phyloP scores from a whole-genome alignment of 1,140 invertebrate species.

The Aphis craccivora region DNA sequence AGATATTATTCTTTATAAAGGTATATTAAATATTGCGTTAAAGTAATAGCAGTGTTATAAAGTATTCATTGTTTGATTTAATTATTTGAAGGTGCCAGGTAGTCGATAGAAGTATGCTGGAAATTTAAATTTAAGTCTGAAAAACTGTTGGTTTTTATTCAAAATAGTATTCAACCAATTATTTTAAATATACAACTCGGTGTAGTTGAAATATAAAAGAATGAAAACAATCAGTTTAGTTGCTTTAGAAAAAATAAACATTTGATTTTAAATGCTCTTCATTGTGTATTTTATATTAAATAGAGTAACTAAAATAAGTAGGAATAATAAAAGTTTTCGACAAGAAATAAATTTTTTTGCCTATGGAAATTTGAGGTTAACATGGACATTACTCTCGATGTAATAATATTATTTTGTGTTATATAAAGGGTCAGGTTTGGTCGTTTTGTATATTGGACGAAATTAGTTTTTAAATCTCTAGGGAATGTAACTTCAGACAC shows the following conservation, averaged over 20 bases:
- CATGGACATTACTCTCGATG: background rate
- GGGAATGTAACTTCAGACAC: background rate
- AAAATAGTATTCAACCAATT: background rate
- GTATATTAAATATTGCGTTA: no score
- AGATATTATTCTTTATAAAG: no score
- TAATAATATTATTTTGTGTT: constrained; percentile 1
- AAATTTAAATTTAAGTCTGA: background rate
- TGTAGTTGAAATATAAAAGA: background rate
- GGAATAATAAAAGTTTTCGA: background rate
- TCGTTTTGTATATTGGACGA: background rate
- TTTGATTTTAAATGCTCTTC: constrained; percentile 2
- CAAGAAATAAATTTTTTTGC: background rate
- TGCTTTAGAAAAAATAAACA: background rate
- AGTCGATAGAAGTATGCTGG: no score
- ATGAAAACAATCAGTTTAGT: background rate
- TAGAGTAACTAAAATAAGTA: background rate
- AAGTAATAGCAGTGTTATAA: background rate
- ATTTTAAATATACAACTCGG: background rate
- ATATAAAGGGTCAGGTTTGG: background rate
- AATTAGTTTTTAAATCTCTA: constrained; percentile 16
- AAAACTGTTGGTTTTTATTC: background rate
- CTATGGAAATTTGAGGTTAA: constrained; percentile 6
- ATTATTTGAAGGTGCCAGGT: background rate
- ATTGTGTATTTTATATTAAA: constrained; percentile 2
- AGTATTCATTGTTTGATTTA: background rate